phyloP scores from a whole-genome alignment of 2,888 invertebrate species.

The Phania funesta region DNA sequence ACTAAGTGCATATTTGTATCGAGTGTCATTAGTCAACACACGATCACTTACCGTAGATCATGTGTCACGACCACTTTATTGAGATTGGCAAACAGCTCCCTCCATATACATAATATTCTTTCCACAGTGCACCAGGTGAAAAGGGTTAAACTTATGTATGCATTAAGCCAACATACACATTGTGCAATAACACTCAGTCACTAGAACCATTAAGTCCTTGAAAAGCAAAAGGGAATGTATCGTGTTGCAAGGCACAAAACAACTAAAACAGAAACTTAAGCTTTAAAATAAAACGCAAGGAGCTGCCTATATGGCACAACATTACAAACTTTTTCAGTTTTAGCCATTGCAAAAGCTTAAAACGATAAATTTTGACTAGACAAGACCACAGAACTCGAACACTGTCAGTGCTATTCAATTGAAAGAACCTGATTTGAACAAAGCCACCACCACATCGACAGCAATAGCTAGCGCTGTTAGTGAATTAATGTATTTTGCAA shows the following conservation, averaged over 20 bases:
- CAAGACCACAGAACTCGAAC: constrained; percentile 33
- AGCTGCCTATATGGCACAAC: not conserved
- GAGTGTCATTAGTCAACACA: too few relatives aligned
- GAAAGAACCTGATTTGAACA: constrained; percentile 50
- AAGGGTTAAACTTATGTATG: constrained; percentile 9
- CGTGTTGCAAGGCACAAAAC: constrained; percentile 40
- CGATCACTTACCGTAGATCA: too few relatives aligned
- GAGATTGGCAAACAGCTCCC: too few relatives aligned
- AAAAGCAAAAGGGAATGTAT: constrained; percentile 58
- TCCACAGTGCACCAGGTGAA: not conserved
- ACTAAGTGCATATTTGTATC: too few relatives aligned
- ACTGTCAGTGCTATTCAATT: constrained; percentile 19
- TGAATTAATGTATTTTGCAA: constrained; percentile 18
- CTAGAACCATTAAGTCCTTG: constrained; percentile 60
- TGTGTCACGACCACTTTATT: too few relatives aligned
- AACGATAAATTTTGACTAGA: constrained; percentile 49
- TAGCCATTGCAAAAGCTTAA: constrained; percentile 50
- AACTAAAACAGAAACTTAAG: constrained; percentile 17
- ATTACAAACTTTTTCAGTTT: constrained; percentile 25
- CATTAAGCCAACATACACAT: constrained; percentile 37
- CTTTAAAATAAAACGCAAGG: constrained; percentile 30
- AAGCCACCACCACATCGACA: not conserved
- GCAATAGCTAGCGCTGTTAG: not conserved
- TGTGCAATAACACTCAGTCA: constrained; percentile 53
- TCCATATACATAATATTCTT: too few relatives aligned